Evolutionary conservation across 1,140 invertebrate genomes (phyloP).

Genomic region (Aphelinus atriplicis): DNA sequence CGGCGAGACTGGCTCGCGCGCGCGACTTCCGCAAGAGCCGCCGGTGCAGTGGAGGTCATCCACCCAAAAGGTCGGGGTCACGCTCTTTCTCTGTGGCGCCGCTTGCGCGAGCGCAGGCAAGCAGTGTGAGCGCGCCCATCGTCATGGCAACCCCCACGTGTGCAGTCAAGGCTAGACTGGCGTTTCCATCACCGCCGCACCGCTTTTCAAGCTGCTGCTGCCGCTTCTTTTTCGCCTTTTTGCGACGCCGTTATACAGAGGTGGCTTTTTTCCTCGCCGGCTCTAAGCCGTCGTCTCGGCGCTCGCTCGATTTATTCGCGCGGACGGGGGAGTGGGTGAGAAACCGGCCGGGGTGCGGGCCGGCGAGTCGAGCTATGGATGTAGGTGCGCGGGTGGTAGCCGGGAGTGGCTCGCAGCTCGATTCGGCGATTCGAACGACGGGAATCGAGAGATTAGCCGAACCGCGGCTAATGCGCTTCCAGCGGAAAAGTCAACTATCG

Average conservation of each 20-base stretch:
- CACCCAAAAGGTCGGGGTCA: conserved; percentile 67
- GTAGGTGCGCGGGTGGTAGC: no score
- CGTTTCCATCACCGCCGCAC: conserved; percentile 23
- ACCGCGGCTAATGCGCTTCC: no score
- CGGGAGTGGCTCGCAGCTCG: no score
- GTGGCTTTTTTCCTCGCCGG: no score
- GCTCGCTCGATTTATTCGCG: no score
- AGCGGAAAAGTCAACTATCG: no score
- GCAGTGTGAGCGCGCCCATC: conserved; percentile 44
- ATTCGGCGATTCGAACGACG: no score
- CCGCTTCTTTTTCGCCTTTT: conserved; percentile 41
- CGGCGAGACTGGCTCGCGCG: conserved; percentile 37
- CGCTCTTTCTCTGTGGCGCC: conserved; percentile 50
- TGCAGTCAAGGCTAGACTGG: conserved; percentile 64
- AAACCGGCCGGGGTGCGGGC: no score
- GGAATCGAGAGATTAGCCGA: no score
- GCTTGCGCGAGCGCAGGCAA: conserved; percentile 13
- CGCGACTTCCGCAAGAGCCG: conserved; percentile 56
- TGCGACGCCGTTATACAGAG: background rate
- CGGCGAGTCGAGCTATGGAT: no score
- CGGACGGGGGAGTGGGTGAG: no score
- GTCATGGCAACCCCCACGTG: conserved; percentile 63
- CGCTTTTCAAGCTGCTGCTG: background rate
- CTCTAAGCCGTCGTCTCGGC: no score
- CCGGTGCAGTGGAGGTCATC: conserved; percentile 66